Conservation (phyloP, 2,113 vertebrate species). For the Vicugna pacos region DNA sequence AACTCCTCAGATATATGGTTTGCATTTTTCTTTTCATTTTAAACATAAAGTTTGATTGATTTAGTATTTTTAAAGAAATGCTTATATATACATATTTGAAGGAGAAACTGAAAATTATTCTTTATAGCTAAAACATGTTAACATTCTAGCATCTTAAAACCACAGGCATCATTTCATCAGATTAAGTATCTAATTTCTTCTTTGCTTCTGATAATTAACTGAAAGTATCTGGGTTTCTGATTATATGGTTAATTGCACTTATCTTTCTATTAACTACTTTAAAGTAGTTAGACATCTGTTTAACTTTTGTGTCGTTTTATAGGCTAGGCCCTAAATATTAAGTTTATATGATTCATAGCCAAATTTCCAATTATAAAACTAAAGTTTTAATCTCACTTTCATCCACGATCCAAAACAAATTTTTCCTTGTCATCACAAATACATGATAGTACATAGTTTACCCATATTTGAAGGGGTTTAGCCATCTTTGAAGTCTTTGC, state of each 20-base stretch:
- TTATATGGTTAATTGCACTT: neutral
- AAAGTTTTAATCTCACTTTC: slow-evolving; percentile 65
- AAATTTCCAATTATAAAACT: slow-evolving; percentile 62
- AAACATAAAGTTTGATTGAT: neutral
- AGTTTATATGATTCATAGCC: slow-evolving; percentile 60
- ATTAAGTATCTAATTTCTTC: slow-evolving; percentile 18
- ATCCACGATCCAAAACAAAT: slow-evolving; percentile 63
- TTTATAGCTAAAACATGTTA: slow-evolving; percentile 5
- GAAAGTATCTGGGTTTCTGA: neutral
- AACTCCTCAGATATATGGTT: neutral
- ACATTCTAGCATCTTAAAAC: slow-evolving; percentile 4
- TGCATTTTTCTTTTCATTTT: slow-evolving; percentile 14
- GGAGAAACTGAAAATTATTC: neutral
- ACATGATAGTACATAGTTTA: slow-evolving; percentile 23
- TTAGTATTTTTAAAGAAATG: neutral
- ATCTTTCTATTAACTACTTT: slow-evolving; percentile 24
- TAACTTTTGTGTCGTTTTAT: slow-evolving; percentile 52
- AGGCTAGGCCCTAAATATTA: slow-evolving; percentile 36
- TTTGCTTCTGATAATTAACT: slow-evolving; percentile 40
- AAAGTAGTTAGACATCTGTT: slow-evolving; percentile 38
- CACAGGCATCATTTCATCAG: neutral
- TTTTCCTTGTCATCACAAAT: slow-evolving; percentile 62
- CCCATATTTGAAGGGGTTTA: neutral
- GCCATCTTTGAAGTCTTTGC: slow-evolving; percentile 60
- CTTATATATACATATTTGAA: slow-evolving; percentile 27